A percentile compares a stretch with the other conserved stretches of the same genome.
Conservation (phyloP, 1,140 invertebrate species). For the Zaprionus gabonicus region DNA sequence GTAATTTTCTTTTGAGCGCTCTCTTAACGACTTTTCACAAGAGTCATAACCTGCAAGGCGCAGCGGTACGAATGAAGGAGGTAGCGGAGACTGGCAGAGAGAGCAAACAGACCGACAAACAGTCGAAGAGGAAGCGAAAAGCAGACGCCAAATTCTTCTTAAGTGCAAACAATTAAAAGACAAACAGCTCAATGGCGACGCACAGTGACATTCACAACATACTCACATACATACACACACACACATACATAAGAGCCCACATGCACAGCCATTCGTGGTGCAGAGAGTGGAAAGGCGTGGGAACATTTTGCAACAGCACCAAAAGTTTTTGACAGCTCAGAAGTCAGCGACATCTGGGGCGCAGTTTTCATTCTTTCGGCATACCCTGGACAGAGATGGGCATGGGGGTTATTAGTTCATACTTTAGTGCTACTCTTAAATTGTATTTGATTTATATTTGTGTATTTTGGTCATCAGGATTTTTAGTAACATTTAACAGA, state of each 20-base stretch:
- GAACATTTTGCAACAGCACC: slow-evolving; percentile 54
- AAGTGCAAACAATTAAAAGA: slow-evolving; percentile 82
- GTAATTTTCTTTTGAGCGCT: slow-evolving; percentile 69
- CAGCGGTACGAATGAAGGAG: slow-evolving; percentile 27
- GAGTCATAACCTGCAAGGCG: slow-evolving; percentile 70
- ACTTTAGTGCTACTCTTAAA: neutral
- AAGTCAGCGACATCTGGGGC: slow-evolving; percentile 74
- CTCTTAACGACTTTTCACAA: slow-evolving; percentile 72
- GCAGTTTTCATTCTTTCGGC: slow-evolving; percentile 45
- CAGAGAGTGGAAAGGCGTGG: slow-evolving; percentile 46
- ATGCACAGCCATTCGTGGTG: slow-evolving; percentile 8
- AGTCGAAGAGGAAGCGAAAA: slow-evolving; percentile 12
- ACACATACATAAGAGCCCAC: slow-evolving; percentile 26
- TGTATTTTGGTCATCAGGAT: no score
- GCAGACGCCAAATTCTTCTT: slow-evolving; percentile 57
- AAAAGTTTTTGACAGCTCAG: slow-evolving; percentile 72
- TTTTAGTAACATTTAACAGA: no score
- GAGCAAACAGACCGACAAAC: neutral
- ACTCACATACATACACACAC: slow-evolving; percentile 21
- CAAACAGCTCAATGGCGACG: slow-evolving; percentile 74
- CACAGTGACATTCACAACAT: slow-evolving; percentile 21
- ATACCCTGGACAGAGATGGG: slow-evolving; percentile 15
- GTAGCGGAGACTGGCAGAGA: slow-evolving; percentile 33
- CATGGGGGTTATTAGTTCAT: neutral
- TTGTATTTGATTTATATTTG: neutral